A percentile compares a stretch with the other conserved stretches of the same genome.
These are phyloP conservation scores for Setophaga kirtlandii DNA, from an alignment of 2,113 vertebrate genomes.

Conservation along the genomic window DNA sequence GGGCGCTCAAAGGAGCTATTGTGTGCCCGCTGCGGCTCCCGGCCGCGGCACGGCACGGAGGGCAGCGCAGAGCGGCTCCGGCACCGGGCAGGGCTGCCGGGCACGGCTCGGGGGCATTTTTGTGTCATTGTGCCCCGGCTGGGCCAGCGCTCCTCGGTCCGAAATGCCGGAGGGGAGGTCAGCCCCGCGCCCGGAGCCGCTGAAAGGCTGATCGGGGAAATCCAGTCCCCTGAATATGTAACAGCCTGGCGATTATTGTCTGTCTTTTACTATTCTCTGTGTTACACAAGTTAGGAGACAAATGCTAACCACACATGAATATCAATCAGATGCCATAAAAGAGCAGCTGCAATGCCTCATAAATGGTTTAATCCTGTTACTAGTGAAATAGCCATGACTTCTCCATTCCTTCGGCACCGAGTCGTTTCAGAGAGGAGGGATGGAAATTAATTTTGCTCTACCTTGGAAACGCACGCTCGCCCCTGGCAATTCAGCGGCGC, in stretches of 20 bases:
- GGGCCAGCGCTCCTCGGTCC: slow-evolving; percentile 33
- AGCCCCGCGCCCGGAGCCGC: slow-evolving; percentile 5
- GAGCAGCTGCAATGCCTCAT: slow-evolving; percentile 86
- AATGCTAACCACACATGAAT: slow-evolving; percentile 85
- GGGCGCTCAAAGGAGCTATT: slow-evolving; percentile 34
- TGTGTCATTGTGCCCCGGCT: slow-evolving; percentile 28
- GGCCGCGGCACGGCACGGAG: background rate
- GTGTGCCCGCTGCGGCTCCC: slow-evolving; percentile 10
- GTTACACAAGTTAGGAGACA: slow-evolving; percentile 85
- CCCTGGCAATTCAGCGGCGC: slow-evolving; percentile 32
- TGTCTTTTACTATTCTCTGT: slow-evolving; percentile 82
- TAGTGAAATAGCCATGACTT: slow-evolving; percentile 78
- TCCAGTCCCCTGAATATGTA: slow-evolving; percentile 76
- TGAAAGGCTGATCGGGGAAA: slow-evolving; percentile 72
- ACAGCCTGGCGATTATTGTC: slow-evolving; percentile 80
- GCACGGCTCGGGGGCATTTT: background rate
- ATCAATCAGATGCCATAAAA: slow-evolving; percentile 85
- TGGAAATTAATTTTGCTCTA: slow-evolving; percentile 76
- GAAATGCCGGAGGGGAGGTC: slow-evolving; percentile 62
- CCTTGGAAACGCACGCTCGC: slow-evolving; percentile 71
- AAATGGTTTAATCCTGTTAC: slow-evolving; percentile 86
- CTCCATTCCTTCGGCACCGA: slow-evolving; percentile 72
- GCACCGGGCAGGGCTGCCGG: background rate
- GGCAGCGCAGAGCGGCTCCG: background rate
- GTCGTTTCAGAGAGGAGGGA: slow-evolving; percentile 73